Evolutionary conservation across 2,888 invertebrate species (phyloP).

Genomic region (Heliconius cydno): DNA sequence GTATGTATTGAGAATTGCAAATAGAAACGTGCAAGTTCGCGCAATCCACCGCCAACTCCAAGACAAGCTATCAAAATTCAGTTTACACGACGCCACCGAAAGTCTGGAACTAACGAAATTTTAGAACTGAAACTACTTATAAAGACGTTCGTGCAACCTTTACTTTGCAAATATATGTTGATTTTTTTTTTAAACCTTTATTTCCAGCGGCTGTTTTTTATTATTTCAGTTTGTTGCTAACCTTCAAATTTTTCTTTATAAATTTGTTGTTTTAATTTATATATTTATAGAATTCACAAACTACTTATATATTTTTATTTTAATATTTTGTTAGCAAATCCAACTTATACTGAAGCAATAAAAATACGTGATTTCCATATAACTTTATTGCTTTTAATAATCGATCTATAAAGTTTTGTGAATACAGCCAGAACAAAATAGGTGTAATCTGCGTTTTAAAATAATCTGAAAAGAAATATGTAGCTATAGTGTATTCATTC

Average conservation of each 20-base stretch:
- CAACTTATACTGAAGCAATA: background rate
- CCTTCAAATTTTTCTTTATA: too few relatives aligned
- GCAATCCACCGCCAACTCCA: slow-evolving; percentile 29
- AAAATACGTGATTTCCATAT: background rate
- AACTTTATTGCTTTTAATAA: background rate
- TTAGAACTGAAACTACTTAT: slow-evolving; percentile 36
- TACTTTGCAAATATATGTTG: background rate
- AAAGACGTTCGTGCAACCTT: slow-evolving; percentile 25
- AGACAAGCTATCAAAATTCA: slow-evolving; percentile 45
- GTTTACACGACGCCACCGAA: slow-evolving; percentile 34
- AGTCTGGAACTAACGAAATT: slow-evolving; percentile 40
- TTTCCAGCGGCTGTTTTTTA: background rate
- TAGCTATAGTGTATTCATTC: background rate
- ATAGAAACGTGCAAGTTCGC: slow-evolving; percentile 22
- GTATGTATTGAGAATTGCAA: slow-evolving; percentile 13
- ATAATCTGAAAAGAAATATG: background rate
- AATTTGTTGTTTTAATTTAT: too few relatives aligned
- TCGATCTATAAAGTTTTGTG: slow-evolving; percentile 2
- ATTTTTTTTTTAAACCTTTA: background rate
- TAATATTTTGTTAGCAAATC: background rate
- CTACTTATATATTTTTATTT: background rate
- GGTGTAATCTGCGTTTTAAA: background rate
- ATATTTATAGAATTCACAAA: too few relatives aligned
- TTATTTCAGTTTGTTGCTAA: too few relatives aligned
- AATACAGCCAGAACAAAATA: background rate